Conservation (phyloP, 2,797 vertebrate genomes). For the Miichthys miiuy region DNA sequence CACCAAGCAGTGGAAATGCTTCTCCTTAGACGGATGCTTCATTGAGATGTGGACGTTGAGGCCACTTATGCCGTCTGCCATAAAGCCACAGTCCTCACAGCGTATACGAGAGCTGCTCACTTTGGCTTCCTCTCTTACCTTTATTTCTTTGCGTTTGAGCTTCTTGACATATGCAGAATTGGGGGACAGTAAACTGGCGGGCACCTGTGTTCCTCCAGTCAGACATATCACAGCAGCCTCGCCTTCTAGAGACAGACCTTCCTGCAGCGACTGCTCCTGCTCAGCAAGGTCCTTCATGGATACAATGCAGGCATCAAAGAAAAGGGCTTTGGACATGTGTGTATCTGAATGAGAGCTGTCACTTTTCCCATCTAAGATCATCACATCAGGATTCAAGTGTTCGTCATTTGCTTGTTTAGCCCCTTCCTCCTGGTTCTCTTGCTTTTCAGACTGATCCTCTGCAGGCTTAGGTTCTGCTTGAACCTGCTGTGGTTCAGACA, state of each 20-base stretch:
- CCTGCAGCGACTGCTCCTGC: slow-evolving; percentile 76
- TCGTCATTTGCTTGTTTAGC: slow-evolving; percentile 22
- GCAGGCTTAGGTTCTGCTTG: slow-evolving; percentile 35
- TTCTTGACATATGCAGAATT: slow-evolving; percentile 59
- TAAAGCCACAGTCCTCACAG: slow-evolving; percentile 97
- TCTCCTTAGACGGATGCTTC: slow-evolving; percentile 98
- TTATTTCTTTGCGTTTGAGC: slow-evolving; percentile 63
- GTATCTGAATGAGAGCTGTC: slow-evolving; percentile 65
- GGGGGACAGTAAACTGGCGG: slow-evolving; percentile 23
- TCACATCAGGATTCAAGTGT: slow-evolving; percentile 47
- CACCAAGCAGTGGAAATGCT: slow-evolving; percentile 96
- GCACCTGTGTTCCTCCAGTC: slow-evolving; percentile 48
- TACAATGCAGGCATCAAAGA: slow-evolving; percentile 94
- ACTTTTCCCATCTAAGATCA: slow-evolving; percentile 43
- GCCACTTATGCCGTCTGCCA: slow-evolving; percentile 96
- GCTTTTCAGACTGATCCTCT: slow-evolving; percentile 30
- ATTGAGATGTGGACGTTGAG: slow-evolving; percentile 98
- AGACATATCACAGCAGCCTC: slow-evolving; percentile 70
- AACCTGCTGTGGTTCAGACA: slow-evolving; percentile 45
- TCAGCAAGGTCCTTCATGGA: slow-evolving; percentile 87
- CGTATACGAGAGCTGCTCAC: slow-evolving; percentile 86
- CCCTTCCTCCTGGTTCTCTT: slow-evolving; percentile 40
- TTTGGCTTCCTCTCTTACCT: slow-evolving; percentile 54
- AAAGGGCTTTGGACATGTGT: slow-evolving; percentile 78
- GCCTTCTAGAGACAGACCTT: slow-evolving; percentile 64